These are phyloP conservation scores for Ostrea edulis DNA, from an alignment of 1,140 invertebrate genomes.

Conservation along the genomic window DNA sequence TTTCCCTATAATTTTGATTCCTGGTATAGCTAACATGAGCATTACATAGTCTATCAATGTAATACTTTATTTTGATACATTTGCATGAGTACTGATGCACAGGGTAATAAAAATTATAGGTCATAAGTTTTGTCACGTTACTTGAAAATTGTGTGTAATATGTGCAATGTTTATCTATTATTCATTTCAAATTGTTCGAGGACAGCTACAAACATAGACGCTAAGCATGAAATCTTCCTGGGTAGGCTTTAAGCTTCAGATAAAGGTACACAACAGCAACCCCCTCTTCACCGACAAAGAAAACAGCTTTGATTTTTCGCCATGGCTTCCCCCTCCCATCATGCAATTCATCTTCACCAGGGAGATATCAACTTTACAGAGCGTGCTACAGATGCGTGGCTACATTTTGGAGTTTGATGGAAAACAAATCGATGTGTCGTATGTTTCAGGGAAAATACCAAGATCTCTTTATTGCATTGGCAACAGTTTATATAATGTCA, in stretches of 20 bases:
- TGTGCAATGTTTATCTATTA: no score
- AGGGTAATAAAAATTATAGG: no score
- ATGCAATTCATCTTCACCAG: constrained; percentile 3
- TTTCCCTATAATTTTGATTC: no score
- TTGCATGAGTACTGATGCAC: no score
- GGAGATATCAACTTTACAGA: neutral
- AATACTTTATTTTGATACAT: no score
- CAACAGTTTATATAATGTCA: neutral
- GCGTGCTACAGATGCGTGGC: neutral
- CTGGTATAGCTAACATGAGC: no score
- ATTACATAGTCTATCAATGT: no score
- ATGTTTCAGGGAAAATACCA: neutral
- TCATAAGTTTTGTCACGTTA: no score
- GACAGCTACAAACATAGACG: no score
- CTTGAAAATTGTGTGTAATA: no score
- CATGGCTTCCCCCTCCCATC: neutral
- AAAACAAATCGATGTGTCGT: neutral
- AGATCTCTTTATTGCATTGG: neutral
- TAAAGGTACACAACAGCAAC: neutral
- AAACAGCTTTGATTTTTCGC: neutral
- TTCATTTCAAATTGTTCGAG: no score
- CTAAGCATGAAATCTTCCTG: neutral
- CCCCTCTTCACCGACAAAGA: neutral
- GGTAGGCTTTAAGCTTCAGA: neutral
- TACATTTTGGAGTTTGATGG: constrained; percentile 5